Base-by-base conservation (phyloP, 2,888 invertebrate species). In the Anorthoa munda region DNA sequence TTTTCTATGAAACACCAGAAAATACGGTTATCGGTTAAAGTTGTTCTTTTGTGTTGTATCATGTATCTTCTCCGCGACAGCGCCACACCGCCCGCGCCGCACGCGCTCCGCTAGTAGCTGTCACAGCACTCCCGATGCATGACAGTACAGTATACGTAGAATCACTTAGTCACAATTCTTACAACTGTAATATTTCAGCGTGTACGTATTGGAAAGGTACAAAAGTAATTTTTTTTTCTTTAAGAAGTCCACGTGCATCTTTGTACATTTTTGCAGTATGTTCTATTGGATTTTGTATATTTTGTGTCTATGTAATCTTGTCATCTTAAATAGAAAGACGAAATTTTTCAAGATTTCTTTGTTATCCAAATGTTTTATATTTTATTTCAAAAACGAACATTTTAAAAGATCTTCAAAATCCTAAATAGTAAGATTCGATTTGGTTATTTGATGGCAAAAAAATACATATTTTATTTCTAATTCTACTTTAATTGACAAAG, bases 1-100 rank as follows among this genome's bases (percentile, higher is more conserved):
- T 81, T 81, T 78, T 81, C 72, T 77, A 72, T 80, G 81, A 81
- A 81, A 81, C 81, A 81, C 81, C 81, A 74, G 69, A 71, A 75
- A 71, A 70, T 73, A 48, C 21, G 59, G 72, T 80, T 23, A 48
- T 50, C 79, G 66, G 68, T 80, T 80, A 86, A 88, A 89, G 90
- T 92, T 92, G 92, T 92, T 92, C 91, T 90, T 91, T 89, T 90
- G 85, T 79, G 82, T 77, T 72, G 81, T 85, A 79, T 81, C 87
- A 87, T 88, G 89, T 89, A 88, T 84, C 83, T 89, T 84, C 89
- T 90, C 90, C 91, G 91, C 92, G 90, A 87, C 92, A 91, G 93
- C 94, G 94, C 93, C 89, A 90, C 92, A 26, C 90, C 89, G 90
- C 92, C 66, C n/a, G 59, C 53, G 75, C 78, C 81, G 81, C 84